A percentile compares a stretch with the other conserved stretches of the same genome.
Evolutionary conservation across 2,888 invertebrate species (phyloP).

Genomic region (Polietes domitor): DNA sequence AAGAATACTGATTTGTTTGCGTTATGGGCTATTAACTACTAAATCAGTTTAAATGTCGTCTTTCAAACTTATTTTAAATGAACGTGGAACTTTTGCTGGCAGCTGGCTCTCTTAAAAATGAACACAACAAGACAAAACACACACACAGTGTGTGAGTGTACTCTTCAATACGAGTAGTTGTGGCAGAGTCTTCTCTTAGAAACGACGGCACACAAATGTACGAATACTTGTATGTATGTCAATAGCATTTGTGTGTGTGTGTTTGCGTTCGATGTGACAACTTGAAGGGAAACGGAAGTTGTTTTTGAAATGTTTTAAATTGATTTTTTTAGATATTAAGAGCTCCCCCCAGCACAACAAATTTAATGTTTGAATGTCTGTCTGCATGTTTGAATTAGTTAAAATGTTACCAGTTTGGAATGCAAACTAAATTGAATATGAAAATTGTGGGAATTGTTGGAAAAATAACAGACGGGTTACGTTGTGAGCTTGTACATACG

Average conservation of each 20-base stretch:
- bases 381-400: too few species aligned
- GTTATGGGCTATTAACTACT: conserved; percentile 51
- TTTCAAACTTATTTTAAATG: conserved; percentile 13
- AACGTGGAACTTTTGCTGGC: conserved; percentile 33
- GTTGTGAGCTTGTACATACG: too few species aligned
- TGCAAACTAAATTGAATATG: not conserved
- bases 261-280: not conserved
- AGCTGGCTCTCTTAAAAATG: conserved; percentile 6
- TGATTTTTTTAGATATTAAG: not conserved
- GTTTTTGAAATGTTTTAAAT: not conserved
- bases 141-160: not conserved
- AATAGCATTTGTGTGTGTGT: too few species aligned
- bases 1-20: conserved; percentile 24
- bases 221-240: too few species aligned
- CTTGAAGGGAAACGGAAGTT: not conserved
- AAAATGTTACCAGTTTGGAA: not conserved
- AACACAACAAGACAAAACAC: not conserved
- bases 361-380: not conserved
- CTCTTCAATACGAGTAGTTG: not conserved
- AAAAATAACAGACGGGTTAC: not conserved
- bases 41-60: conserved; percentile 43
- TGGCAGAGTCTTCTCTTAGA: too few species aligned
- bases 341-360: not conserved
- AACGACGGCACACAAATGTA: too few species aligned
- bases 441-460: not conserved